Evolutionary conservation across 2,113 vertebrate genomes (phyloP), one percentile per base, ranked within the genome.

Genomic region (Erpornis zantholeuca): DNA sequence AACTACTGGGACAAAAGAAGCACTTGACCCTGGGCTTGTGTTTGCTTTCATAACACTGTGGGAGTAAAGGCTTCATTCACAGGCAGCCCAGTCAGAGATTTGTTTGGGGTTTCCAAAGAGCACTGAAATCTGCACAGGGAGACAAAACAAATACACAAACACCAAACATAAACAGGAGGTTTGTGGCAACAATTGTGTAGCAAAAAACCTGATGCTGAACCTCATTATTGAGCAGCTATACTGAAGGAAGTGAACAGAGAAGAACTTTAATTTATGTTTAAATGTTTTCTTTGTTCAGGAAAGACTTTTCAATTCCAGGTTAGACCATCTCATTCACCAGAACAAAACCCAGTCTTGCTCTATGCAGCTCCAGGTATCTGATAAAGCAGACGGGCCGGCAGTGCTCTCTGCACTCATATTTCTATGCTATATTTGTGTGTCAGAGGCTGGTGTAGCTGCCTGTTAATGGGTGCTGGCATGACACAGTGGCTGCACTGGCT

Each of bases 1-100:
- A 97, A 97, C 97, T 97, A 97, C 94, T 95, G 96, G 97, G 98
- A 99, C 98, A 99, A 99, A 99, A 98, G 98, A 97, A 98, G 97
- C 98, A 99, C 99, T 99, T 99, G 98, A 99, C 98, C 98, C 98
- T 98, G 97, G 98, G 97, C 98, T 98, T 98, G 98, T 98, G 99
- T 99, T 99, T 99, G 99, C 98, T 99, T 99, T 99, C 98, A 98
- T 98, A 98, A 98, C 98, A 98, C 98, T 98, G 98, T 98, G 98
- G 98, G 98, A 98, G 98, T 98, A 97, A 98, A 97, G 97, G 96
- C 98, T 97, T 97, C 97, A 98, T 98, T 99, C 98, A 99, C 95
- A 97, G 96, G 97, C 97, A 97, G 97, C 97, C 97, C 98, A 97
- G 97, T 97, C 97, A 98, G 97, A 98, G 96, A 97, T 98, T 98